Conservation (phyloP, 1,140 invertebrate species). For the Rhopalosiphum maidis region DNA sequence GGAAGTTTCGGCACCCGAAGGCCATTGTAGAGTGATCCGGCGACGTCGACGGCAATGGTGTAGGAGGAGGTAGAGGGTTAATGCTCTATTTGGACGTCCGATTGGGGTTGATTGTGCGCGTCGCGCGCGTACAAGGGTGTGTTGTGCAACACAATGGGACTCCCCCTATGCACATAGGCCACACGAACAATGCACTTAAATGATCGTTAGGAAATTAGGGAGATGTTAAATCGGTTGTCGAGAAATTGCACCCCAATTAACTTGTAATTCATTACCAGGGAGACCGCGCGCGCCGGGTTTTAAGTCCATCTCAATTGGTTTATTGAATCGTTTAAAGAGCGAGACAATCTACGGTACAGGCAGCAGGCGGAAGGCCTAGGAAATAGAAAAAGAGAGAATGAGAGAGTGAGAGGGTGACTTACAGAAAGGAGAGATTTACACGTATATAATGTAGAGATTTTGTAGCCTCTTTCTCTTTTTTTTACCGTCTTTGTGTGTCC, state of each 20-base stretch:
- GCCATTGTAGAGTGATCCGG: conserved; percentile 57
- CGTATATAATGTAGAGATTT: conserved; percentile 21
- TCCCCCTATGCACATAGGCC: conserved; percentile 46
- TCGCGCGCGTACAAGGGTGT: conserved; percentile 64
- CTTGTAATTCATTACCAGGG: conserved; percentile 58
- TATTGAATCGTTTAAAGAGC: conserved; percentile 57
- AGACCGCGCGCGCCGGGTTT: conserved; percentile 42
- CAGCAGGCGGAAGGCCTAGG: neutral
- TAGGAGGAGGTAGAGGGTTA: conserved; percentile 45
- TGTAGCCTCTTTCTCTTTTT: conserved; percentile 31
- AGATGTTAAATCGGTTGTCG: conserved; percentile 59
- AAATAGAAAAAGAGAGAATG: conserved; percentile 21
- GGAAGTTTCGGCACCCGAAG: conserved; percentile 53
- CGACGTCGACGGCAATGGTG: conserved; percentile 59
- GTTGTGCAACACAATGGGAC: conserved; percentile 51
- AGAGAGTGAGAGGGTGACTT: neutral
- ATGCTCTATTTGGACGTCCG: conserved; percentile 66
- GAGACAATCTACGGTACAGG: conserved; percentile 35
- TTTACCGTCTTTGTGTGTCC: conserved; percentile 13
- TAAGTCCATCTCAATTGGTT: conserved; percentile 57
- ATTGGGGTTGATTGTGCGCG: conserved; percentile 67
- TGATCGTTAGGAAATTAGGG: conserved; percentile 59
- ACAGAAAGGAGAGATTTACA: neutral
- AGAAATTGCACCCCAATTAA: conserved; percentile 59
- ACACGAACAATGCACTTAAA: conserved; percentile 58